Base-by-base conservation (phyloP, 2,113 vertebrate genomes). In the Orthonyx spaldingii region DNA sequence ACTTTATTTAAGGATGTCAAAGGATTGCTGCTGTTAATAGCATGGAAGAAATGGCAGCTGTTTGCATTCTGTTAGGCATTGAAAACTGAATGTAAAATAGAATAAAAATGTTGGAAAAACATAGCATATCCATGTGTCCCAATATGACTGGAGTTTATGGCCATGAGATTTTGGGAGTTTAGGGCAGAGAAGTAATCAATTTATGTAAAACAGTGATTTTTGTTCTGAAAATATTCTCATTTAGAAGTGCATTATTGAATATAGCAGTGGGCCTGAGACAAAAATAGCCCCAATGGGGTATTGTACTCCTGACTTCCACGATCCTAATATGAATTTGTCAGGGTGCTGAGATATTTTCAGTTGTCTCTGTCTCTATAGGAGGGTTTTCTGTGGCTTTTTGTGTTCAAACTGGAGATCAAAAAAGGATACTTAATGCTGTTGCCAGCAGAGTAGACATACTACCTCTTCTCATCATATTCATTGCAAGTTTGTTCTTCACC, bases 401-500 rank as follows among this genome's bases (percentile, higher is more conserved):
- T 91, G 37, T 64, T 90, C 49, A 82, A 78, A 21, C 65, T 84
- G 72, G 52, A 91, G 63, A 80, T 93, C 87, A 88, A 46, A 86
- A 96, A 87, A 80, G 71, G n/a, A n/a, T 86, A 42, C 82, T 90
- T 66, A 87, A 39, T 74, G 56, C 71, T 17, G 3, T 33, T 93
- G 71, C 68, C 76, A 82, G 85, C 23, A 56, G 49, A 88, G 64
- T 70, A 90, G 89, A 96, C 49, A 28, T 84, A 84, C 79, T 92
- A 46, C 85, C 83, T 92, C 79, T 92, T 96, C 84, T 95, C 69
- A 84, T 96, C 76, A 76, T 94, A 95, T 94, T 96, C 88, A 89
- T 68, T 89, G 86, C 89, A 89, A 92, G 85, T 94, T 94, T 91
- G 77, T 65, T 95, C 69, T 87, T 71, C 57, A 70, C 80, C 92